A percentile compares a stretch with the other conserved stretches of the same genome.
phyloP scores from a whole-genome alignment of 2,888 invertebrate genomes.

The Xanthia togata region DNA sequence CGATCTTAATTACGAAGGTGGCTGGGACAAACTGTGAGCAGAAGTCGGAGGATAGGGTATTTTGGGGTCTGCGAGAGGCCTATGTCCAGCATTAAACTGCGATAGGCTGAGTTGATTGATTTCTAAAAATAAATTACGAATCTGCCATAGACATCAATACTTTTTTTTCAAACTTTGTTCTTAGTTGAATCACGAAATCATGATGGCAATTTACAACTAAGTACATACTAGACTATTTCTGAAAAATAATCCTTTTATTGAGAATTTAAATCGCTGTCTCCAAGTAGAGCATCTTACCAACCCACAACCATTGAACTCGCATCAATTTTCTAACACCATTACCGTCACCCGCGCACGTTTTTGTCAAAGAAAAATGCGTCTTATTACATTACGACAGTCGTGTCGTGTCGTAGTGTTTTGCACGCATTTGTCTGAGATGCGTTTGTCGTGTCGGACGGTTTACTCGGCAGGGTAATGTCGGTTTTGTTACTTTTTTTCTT shows the following conservation, averaged over 20 bases:
- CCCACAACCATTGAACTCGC: constrained; percentile 66
- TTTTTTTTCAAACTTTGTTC: not conserved
- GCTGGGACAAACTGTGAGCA: too few species aligned
- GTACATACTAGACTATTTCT: not conserved
- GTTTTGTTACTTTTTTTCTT: constrained; percentile 16
- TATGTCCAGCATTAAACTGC: too few species aligned
- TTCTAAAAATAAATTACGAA: not conserved
- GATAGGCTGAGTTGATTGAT: too few species aligned
- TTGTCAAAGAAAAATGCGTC: constrained; percentile 88
- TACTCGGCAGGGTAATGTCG: constrained; percentile 48
- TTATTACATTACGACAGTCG: constrained; percentile 85
- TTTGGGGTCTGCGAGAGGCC: too few species aligned
- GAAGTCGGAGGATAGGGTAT: too few species aligned
- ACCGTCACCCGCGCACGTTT: constrained; percentile 78
- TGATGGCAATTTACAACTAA: not conserved
- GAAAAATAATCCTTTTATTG: too few species aligned
- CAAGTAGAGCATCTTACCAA: constrained; percentile 72
- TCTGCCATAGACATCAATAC: not conserved
- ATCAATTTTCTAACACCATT: constrained; percentile 82
- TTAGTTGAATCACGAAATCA: too few species aligned
- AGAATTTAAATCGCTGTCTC: not conserved
- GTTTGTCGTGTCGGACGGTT: constrained; percentile 56
- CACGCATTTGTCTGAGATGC: constrained; percentile 60
- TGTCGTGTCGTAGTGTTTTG: constrained; percentile 72
- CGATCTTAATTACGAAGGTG: too few species aligned